These are phyloP conservation scores for Dynastes hyllus DNA, from an alignment of 2,888 invertebrate genomes.

Conservation along the genomic window DNA sequence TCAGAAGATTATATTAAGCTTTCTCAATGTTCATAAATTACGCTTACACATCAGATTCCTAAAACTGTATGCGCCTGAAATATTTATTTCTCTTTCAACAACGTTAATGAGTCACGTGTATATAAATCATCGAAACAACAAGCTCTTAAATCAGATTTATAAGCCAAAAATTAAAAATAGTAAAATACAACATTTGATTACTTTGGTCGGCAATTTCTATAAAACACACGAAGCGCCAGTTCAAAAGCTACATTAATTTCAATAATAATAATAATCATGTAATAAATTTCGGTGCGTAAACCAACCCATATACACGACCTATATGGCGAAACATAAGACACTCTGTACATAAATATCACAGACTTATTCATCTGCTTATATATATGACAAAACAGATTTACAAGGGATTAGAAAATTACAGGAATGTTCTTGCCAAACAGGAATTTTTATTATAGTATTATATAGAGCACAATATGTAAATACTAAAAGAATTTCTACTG, in stretches of 20 bases:
- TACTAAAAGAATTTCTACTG: background rate
- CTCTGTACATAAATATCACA: too few species aligned
- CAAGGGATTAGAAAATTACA: background rate
- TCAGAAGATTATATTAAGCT: conserved; percentile 6
- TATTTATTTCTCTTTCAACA: conserved; percentile 2
- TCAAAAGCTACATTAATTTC: conserved; percentile 20
- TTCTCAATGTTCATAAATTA: conserved; percentile 10
- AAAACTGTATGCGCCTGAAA: conserved; percentile 2
- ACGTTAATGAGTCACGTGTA: background rate
- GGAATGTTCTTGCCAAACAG: too few species aligned
- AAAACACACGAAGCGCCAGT: conserved; percentile 22
- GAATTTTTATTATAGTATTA: too few species aligned
- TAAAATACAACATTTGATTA: conserved; percentile 32
- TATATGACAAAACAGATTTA: conserved; percentile 2
- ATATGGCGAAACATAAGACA: background rate
- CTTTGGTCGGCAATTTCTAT: conserved; percentile 23
- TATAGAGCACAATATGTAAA: background rate
- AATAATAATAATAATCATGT: too few species aligned
- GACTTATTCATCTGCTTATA: background rate
- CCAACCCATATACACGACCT: conserved; percentile 7
- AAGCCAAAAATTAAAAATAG: conserved; percentile 38
- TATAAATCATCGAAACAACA: conserved; percentile 29
- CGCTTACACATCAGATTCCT: background rate
- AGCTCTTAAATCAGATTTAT: conserved; percentile 4
- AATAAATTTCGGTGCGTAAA: conserved; percentile 35